phyloP scores from a whole-genome alignment of 53 echinoderm and acorn worm genomes.

The Patiria pectinifera region DNA sequence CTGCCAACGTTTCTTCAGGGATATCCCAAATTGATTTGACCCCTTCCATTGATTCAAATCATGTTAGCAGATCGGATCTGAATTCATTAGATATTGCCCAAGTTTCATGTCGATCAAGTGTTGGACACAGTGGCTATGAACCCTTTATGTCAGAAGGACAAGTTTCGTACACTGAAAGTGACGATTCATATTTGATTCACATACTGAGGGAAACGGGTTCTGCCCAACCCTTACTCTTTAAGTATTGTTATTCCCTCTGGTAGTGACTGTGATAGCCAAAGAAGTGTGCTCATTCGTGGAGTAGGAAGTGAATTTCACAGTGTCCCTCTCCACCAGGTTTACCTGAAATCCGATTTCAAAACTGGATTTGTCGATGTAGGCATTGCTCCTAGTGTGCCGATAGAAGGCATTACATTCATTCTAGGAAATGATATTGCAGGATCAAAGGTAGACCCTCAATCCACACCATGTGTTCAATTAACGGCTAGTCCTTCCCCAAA shows the following conservation, averaged over 20 bases:
- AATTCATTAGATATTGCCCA: not conserved
- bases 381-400: slow-evolving; percentile 62
- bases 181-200: not conserved
- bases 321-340: slow-evolving; percentile 58
- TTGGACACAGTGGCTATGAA: not conserved
- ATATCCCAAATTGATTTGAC: slow-evolving; percentile 18
- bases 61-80: not conserved
- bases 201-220: slow-evolving; percentile 72
- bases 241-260: slow-evolving; percentile 37
- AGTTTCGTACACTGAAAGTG: not conserved
- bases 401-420: slow-evolving; percentile 18
- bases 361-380: slow-evolving; percentile 62
- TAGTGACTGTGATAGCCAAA: slow-evolving; percentile 59
- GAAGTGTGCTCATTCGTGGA: slow-evolving; percentile 56
- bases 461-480: not conserved
- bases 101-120: slow-evolving; percentile 5
- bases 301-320: not conserved
- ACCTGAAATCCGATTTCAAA: slow-evolving; percentile 56
- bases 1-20: slow-evolving; percentile 15
- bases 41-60: not conserved
- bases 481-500: not conserved
- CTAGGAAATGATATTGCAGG: slow-evolving; percentile 6
- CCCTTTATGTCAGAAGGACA: slow-evolving; percentile 37
- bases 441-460: not conserved
- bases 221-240: slow-evolving; percentile 63